Evolutionary conservation across 2,888 invertebrate species (phyloP).

Genomic region (Folsomia manolachei): DNA sequence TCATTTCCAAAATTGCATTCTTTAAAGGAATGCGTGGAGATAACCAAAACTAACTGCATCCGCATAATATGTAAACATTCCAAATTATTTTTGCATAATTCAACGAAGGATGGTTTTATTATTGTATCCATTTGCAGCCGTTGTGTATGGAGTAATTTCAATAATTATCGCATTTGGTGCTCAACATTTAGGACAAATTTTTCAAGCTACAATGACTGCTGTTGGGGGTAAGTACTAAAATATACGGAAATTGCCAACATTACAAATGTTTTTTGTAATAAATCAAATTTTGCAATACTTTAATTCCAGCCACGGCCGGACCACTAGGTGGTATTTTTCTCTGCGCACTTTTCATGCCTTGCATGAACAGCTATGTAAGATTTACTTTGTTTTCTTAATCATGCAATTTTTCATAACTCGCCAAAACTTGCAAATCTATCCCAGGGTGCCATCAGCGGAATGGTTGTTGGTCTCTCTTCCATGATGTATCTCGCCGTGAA

Average conservation of each 20-base stretch:
- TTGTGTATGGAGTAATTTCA: constrained; percentile 39
- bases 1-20: constrained; percentile 58
- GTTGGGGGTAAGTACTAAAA: constrained; percentile 25
- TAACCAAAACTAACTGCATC: constrained; percentile 61
- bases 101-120: neutral
- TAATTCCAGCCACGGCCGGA: constrained; percentile 26
- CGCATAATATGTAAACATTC: constrained; percentile 61
- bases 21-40: constrained; percentile 62
- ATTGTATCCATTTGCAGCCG: constrained; percentile 22
- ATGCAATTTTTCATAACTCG: neutral
- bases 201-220: constrained; percentile 35
- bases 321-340: constrained; percentile 40
- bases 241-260: neutral
- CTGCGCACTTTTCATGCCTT: constrained; percentile 46
- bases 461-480: constrained; percentile 25
- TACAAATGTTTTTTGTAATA: no score
- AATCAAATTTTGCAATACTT: no score
- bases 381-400: neutral
- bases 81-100: constrained; percentile 1
- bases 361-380: constrained; percentile 43
- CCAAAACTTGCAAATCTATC: neutral
- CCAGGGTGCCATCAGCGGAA: constrained; percentile 40
- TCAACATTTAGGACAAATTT: constrained; percentile 41
- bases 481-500: constrained; percentile 33
- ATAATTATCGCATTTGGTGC: constrained; percentile 38